These are phyloP conservation scores for Tylochromis polylepis DNA, from an alignment of 2,113 vertebrate genomes.

Conservation along the genomic window DNA sequence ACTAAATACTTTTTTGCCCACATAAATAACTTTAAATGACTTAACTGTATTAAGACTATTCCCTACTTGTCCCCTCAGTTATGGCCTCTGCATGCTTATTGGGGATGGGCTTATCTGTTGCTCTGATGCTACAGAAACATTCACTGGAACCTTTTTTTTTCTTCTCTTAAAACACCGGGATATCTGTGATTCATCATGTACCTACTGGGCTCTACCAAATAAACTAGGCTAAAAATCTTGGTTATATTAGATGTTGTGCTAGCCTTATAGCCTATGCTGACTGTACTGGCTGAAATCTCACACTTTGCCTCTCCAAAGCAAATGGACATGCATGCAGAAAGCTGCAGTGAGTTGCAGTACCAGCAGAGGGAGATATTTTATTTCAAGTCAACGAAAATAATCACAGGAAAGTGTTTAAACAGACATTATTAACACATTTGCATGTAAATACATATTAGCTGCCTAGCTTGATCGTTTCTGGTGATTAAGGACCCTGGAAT, in stretches of 20 bases:
- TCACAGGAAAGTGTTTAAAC: no score
- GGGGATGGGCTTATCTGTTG: not conserved
- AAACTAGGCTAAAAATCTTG: not conserved
- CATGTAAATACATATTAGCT: no score
- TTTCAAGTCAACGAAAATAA: no score
- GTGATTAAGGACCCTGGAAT: no score
- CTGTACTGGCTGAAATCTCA: not conserved
- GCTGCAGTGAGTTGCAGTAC: no score
- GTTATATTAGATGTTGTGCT: not conserved
- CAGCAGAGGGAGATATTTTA: no score
- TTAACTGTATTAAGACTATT: not conserved
- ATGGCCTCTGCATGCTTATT: not conserved
- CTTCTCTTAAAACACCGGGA: not conserved
- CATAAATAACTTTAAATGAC: not conserved
- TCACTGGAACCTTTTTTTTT: not conserved
- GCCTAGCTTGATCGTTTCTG: no score
- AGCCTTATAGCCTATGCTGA: not conserved
- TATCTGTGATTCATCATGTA: not conserved
- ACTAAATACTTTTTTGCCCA: no score
- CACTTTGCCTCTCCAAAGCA: not conserved
- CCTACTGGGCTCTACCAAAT: not conserved
- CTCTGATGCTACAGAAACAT: not conserved
- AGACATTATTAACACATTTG: no score
- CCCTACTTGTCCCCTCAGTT: rapidly evolving
- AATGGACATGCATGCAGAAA: not conserved